Evolutionary conservation across 2,888 invertebrate genomes (phyloP), one percentile per base, ranked within the genome.

Genomic region (Acrobeloides nanus): DNA sequence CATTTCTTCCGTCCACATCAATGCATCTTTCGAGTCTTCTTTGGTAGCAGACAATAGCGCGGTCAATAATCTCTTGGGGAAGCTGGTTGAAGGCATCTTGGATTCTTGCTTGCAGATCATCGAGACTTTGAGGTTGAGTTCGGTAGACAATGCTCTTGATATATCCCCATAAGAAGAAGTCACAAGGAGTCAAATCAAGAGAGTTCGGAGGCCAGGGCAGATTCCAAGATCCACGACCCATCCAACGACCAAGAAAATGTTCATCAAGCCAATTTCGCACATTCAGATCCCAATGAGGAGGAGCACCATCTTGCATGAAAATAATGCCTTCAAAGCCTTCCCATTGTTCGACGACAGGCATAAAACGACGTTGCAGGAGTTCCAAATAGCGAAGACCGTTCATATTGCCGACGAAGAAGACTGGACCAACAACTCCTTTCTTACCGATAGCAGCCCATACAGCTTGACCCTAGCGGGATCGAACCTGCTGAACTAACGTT

Each of bases 221-320:
- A n/a, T n/a, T n/a, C n/a, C n/a, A n/a, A n/a, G 40, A 51, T 18
- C 29, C 58, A 7, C 51, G 50, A 3, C 57, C 53, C 27, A 51
- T 51, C 51, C 57, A 51, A 20, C 51, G 23, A 4, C 21, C 15
- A 2, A 50, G 57, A 10, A 52, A 59, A n/a, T 58, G 15, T 20
- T 54, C 45, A 38, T 59, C 23, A n/a, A 57, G 24, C 46, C 45
- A 57, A 18, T 7, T 6, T 17, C 53, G 43, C 5, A 52, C 54
- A 1, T 12, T 2, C 5, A 4, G 3, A 18, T 43, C 21, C 57
- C 57, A 59, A 53, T 52, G 53, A 17, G 52, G 57, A 4, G 52
- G 52, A 17, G 57, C 52, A 12, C 52, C 57, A 29, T 51, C 52
- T 15, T 57, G 57, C 55, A 57, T 57, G 10, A 51, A 57, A 1